These are phyloP conservation scores for Lepidurus arcticus DNA, from an alignment of 1,140 invertebrate species.

Conservation along the genomic window DNA sequence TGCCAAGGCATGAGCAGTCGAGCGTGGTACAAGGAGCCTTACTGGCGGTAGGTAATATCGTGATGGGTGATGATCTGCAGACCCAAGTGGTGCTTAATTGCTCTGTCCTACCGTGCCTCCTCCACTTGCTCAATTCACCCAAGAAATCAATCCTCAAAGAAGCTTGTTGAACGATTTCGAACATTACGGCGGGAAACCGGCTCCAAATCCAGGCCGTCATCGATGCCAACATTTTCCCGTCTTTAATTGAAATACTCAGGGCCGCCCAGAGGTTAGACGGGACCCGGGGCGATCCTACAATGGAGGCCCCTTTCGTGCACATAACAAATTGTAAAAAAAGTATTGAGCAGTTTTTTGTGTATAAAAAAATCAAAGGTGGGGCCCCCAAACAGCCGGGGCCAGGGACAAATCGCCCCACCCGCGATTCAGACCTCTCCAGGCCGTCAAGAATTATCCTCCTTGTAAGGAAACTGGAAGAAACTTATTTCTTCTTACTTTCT, in stretches of 20 bases:
- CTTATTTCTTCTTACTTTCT: too few species aligned
- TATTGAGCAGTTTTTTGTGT: too few species aligned
- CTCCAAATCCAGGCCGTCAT: conserved; percentile 92
- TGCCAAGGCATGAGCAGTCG: conserved; percentile 71
- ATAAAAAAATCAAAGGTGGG: too few species aligned
- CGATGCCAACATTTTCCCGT: conserved; percentile 90
- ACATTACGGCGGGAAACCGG: conserved; percentile 94
- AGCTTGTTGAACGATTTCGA: conserved; percentile 97
- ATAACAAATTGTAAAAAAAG: too few species aligned
- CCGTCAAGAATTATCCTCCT: too few species aligned
- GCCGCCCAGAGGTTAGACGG: too few species aligned
- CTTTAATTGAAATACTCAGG: conserved; percentile 84
- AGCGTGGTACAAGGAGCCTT: conserved; percentile 93
- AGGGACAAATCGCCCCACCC: too few species aligned
- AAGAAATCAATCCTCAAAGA: conserved; percentile 91
- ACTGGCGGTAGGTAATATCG: conserved; percentile 93
- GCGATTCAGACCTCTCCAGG: too few species aligned
- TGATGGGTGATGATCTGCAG: conserved; percentile 95
- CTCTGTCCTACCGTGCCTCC: conserved; percentile 76
- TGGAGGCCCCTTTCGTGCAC: too few species aligned
- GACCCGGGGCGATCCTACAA: too few species aligned
- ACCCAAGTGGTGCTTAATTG: conserved; percentile 92
- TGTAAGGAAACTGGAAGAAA: too few species aligned
- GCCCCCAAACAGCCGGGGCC: too few species aligned
- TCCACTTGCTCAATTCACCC: conserved; percentile 67